These are phyloP conservation scores for Mellilla xanthometata DNA, from an alignment of 2,888 invertebrate genomes.

Conservation along the genomic window DNA sequence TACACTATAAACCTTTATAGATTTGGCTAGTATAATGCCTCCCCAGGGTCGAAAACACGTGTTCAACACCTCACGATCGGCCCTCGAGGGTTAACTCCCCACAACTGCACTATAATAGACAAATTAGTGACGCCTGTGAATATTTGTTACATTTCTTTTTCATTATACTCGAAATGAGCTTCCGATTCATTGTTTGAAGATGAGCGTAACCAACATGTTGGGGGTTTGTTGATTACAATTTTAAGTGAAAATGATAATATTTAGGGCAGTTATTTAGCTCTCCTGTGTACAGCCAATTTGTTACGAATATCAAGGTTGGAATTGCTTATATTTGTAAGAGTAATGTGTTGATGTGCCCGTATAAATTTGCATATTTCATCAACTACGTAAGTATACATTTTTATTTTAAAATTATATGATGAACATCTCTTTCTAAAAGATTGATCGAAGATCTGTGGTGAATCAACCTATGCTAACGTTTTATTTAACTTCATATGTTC, in stretches of 20 bases:
- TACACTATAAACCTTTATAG: background rate
- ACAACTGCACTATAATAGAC: slow-evolving; percentile 64
- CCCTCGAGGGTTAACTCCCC: slow-evolving; percentile 45
- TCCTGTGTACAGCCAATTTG: too few relatives aligned
- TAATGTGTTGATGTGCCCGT: too few relatives aligned
- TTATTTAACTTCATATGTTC: too few relatives aligned
- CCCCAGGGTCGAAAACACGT: slow-evolving; percentile 74
- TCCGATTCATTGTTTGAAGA: slow-evolving; percentile 22
- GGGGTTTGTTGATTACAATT: slow-evolving; percentile 3
- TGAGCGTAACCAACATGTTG: slow-evolving; percentile 8
- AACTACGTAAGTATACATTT: too few relatives aligned
- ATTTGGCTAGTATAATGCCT: slow-evolving; percentile 27
- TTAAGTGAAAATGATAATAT: background rate
- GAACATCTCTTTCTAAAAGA: too few relatives aligned
- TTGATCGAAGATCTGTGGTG: too few relatives aligned
- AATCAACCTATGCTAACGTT: too few relatives aligned
- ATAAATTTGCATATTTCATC: too few relatives aligned
- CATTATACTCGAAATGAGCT: slow-evolving; percentile 21
- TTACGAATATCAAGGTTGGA: too few relatives aligned
- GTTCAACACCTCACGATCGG: slow-evolving; percentile 65
- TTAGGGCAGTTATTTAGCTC: too few relatives aligned
- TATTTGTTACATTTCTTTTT: slow-evolving; percentile 50
- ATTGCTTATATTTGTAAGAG: too few relatives aligned
- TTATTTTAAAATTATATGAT: too few relatives aligned
- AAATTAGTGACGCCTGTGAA: slow-evolving; percentile 63